Base-by-base conservation (phyloP, 1,140 invertebrate genomes). In the Whitmania pigra region DNA sequence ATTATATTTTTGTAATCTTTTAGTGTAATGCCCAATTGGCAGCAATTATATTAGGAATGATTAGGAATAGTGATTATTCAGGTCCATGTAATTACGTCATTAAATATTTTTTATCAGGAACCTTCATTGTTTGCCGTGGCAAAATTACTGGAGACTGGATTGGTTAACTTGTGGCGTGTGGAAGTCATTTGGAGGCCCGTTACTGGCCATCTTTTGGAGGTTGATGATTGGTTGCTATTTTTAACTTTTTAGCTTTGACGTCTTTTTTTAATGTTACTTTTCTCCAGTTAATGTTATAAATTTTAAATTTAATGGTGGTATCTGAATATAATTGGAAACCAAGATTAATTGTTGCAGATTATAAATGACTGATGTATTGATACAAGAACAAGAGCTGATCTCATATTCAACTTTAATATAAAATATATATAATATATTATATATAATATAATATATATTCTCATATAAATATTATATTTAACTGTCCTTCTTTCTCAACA, bases 51-150 rank as follows among this genome's bases (percentile, higher is more conserved):
- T 4, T 57, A 9, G 25, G 20, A 25, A 57, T 57, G 20, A 57
- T n/a, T n/a, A 57, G 20, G 20, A 57, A 25, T 57, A n/a, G 9
- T 57, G 31, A 36, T 36, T 36, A 36, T 36, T 2, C 31, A 36
- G 9, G 43, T 15, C 9, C 0, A 49, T 49, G 43, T 49, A 49
- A 49, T 49, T 36, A 49, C 43, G 5, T 13, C 22, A 63, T 63
- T 31, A 63, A 63, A 4, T 63, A 63, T 25, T 31, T 20, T 13
- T 25, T 74, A 79, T 3, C 74, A 91, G 87, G 94, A 97, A 82
- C 94, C 94, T 29, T 97, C 94, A 0, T 82, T 97, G 67, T 98
- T 98, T 85, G 94, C 94, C 53, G 92, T 98, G 11, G 94, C 94
- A 2, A 98, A 98, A 84, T 84, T 99, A 18, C 83, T 98, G 18